Evolutionary conservation across 2,797 vertebrate species (phyloP), one percentile per base, ranked within the genome.

Genomic region (Falco berigora): DNA sequence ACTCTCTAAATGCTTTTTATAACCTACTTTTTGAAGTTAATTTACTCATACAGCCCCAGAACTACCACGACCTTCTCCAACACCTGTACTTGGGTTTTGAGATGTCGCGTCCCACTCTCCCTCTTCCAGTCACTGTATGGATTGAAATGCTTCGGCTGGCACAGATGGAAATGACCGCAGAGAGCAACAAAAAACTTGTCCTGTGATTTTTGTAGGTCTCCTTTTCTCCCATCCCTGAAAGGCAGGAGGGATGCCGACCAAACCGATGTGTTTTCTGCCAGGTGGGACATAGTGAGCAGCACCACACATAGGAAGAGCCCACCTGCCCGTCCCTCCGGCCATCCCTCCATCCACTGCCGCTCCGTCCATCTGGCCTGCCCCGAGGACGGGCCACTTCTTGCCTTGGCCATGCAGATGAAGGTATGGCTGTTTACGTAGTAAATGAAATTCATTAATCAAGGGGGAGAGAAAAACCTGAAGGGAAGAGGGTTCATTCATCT

Each of bases 31-130:
- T 55, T 38, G 17, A 34, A 63, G 38, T 59, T 67, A 19, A 34
- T 86, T 83, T 34, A 23, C 63, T 23, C 24, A 4, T 25, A 13
- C 0, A 0, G 46, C 7, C 27, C 21, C 46, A 52, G 59, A 42
- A 25, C 23, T 25, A 12, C 38, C 68, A 56, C 0, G 1, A 14
- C 15, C 55, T 63, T 44, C 36, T 64, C 88, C 77, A 72, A 55
- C 3, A 1, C 36, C 56, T 30, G 8, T 59, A 34, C 34, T 38
- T 47, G 24, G 36, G 18, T 20, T 79, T 47, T 44, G 46, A 22
- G 2, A 6, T 4, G 6, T 50, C 2, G 0, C 1, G 1, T 20
- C 32, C 24, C 56, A 28, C 5, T 56, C 8, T 64, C 4, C 18
- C 27, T 73, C 55, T 42, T 47, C 46, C 42, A 15, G 25, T 23